Evolutionary conservation across 2,797 vertebrate genomes (phyloP).

Genomic region (Triplophysa bombifrons): DNA sequence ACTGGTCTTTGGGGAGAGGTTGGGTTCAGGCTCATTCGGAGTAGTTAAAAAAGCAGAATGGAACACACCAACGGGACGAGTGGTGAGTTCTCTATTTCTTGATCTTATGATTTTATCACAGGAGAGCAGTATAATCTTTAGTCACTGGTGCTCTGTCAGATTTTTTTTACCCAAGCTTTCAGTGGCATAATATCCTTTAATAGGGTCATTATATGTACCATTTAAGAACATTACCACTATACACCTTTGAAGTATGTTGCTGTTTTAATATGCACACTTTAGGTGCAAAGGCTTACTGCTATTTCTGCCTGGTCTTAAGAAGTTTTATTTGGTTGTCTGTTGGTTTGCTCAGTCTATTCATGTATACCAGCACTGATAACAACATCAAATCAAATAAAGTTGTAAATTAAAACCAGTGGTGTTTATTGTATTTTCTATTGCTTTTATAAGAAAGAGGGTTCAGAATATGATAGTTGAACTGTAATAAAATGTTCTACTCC

Average conservation of each 20-base stretch:
- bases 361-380: background rate
- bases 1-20: constrained; percentile 77
- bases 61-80: constrained; percentile 77
- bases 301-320: background rate
- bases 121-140: background rate
- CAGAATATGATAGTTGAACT: background rate
- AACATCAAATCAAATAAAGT: too few species aligned
- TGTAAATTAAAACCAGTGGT: too few species aligned
- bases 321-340: background rate
- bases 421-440: background rate
- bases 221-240: too few species aligned
- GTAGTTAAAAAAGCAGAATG: constrained; percentile 85
- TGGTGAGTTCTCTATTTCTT: constrained; percentile 69
- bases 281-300: background rate
- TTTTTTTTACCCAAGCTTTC: too few species aligned
- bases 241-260: too few species aligned
- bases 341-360: background rate
- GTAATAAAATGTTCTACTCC: background rate
- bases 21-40: constrained; percentile 88
- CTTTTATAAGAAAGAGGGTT: too few species aligned
- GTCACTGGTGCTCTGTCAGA: background rate
- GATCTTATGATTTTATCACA: background rate
- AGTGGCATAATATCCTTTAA: too few species aligned
- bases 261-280: too few species aligned
- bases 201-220: too few species aligned